Evolutionary conservation across 2,113 vertebrate genomes (phyloP).

Genomic region (Gavialis gangeticus): DNA sequence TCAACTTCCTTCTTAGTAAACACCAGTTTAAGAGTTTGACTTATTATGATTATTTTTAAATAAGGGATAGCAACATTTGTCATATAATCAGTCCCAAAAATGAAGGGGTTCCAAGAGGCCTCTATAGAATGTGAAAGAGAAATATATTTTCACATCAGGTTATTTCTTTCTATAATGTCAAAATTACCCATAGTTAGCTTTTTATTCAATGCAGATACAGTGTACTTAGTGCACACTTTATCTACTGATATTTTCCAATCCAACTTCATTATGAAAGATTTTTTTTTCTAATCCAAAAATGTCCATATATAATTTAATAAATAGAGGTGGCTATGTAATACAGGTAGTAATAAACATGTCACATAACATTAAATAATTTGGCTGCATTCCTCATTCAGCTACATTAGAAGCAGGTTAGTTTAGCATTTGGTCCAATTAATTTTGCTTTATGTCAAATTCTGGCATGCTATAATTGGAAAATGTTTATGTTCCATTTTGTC

Average conservation of each 20-base stretch:
- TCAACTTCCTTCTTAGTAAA: background rate
- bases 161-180: background rate
- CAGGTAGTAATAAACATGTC: background rate
- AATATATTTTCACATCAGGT: background rate
- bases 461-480: background rate
- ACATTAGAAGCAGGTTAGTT: background rate
- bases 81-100: background rate
- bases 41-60: background rate
- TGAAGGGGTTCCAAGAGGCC: background rate
- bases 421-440: background rate
- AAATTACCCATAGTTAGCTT: background rate
- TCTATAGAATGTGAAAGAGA: slow-evolving; percentile 6
- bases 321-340: background rate
- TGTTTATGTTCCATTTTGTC: background rate
- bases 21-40: background rate
- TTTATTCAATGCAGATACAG: background rate
- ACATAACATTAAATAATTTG: background rate
- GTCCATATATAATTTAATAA: background rate
- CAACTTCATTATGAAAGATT: background rate
- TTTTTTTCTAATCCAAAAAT: background rate
- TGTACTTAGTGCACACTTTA: background rate
- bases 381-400: background rate
- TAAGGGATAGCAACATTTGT: background rate
- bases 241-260: background rate
- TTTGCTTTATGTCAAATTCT: background rate